Conservation (phyloP, 2,888 invertebrate genomes). For the Pristionchus japonicus region DNA sequence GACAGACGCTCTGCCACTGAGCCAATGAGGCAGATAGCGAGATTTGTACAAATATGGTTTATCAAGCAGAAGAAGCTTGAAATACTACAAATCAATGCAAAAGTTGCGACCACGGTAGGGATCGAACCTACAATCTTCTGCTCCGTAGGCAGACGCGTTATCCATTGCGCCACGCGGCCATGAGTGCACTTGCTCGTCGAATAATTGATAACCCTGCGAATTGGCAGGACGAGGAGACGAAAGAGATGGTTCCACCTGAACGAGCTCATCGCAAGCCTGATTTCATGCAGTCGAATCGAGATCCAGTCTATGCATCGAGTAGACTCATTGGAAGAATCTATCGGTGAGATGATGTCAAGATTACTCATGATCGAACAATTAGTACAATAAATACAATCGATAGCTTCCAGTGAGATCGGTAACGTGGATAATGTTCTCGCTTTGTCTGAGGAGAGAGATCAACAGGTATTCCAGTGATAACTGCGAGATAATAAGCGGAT, state of each 20-base stretch:
- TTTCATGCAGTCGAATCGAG: conserved; percentile 63
- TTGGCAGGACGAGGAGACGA: not conserved
- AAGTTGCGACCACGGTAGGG: not conserved
- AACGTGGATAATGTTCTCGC: conserved; percentile 57
- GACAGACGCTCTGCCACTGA: conserved; percentile 73
- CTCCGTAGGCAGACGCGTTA: conserved; percentile 71
- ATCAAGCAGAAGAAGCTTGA: not conserved
- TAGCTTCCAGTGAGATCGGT: not conserved
- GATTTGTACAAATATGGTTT: no score
- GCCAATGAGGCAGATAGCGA: conserved; percentile 62
- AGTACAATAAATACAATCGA: not conserved
- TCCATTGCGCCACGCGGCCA: conserved; percentile 59
- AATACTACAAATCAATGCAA: not conserved
- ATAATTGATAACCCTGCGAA: not conserved
- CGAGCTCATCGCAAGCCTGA: conserved; percentile 57
- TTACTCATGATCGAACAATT: not conserved
- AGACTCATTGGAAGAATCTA: conserved; percentile 72
- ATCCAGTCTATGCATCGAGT: conserved; percentile 64
- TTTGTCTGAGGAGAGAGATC: conserved; percentile 54
- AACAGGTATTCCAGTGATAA: not conserved
- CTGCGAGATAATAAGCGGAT: not conserved
- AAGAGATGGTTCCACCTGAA: conserved; percentile 53
- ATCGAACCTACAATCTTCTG: conserved; percentile 4
- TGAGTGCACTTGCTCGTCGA: not conserved
- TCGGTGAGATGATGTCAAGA: conserved; percentile 54